Base-by-base conservation (phyloP, 2,888 invertebrate genomes). In the Zygaena filipendulae region DNA sequence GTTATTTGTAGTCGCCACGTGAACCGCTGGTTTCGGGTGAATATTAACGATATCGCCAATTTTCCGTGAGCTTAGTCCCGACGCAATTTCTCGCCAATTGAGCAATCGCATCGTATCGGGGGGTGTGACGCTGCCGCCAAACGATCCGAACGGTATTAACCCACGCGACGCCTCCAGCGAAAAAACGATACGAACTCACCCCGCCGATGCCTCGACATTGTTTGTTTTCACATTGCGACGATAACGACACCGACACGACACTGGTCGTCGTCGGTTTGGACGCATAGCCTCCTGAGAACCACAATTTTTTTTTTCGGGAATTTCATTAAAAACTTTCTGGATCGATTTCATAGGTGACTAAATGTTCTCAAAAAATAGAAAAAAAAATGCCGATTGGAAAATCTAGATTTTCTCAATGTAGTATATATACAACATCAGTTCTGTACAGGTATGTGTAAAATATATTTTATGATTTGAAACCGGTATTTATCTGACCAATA, bases 11-110 rank as follows among this genome's bases (percentile, higher is more conserved):
- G 77, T 72, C 71, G 67, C 74, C 70, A 71, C 72, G 75, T 74
- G 71, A 71, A 68, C 63, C 67, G 58, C 55, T 51, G 59, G 70
- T 74, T 75, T 75, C 68, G 69, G 79, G 71, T 77, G 77, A 79
- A 77, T 79, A 79, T 79, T 79, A 79, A 77, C 74, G 71, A 75
- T 77, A 77, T 75, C 75, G 72, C 68, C 79, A 75, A 79, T 79
- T 79, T 77, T 79, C 71, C 71, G 63, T 63, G 57, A 74, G 75
- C 66, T 77, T 75, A 75, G 61, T 57, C 64, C 54, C 74, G 70
- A 63, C 68, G 75, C 74, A 77, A 79, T 79, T 77, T 79, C 69
- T 64, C 79, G 77, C 68, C 77, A 79, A 77, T 79, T 79, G 75
- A 69, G 71, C 79, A 75, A 74, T 71, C 63, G 71, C 53, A 68